phyloP scores from a whole-genome alignment of 2,888 invertebrate genomes.

The Apamea epomidion region DNA sequence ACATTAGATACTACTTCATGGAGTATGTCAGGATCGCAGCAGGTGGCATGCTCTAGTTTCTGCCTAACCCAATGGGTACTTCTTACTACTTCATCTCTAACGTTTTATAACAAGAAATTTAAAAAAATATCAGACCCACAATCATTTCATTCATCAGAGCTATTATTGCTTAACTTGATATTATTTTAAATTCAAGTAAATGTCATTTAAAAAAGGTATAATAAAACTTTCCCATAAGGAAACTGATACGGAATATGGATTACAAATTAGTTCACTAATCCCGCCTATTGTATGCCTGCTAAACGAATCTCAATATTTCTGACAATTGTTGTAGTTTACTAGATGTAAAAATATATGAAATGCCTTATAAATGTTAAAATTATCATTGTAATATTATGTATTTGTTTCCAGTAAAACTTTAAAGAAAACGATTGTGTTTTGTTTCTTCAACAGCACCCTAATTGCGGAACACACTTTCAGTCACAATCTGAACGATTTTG shows the following conservation, averaged over 20 bases:
- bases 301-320: slow-evolving; percentile 59
- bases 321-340: slow-evolving; percentile 60
- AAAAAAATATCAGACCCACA: not conserved
- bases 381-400: slow-evolving; percentile 72
- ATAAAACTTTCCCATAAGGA: not conserved
- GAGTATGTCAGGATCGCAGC: not conserved
- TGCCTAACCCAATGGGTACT: not conserved
- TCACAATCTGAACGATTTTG: no score
- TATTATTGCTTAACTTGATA: slow-evolving; percentile 5
- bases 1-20: not conserved
- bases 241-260: slow-evolving; percentile 3
- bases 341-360: slow-evolving; percentile 65
- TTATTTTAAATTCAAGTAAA: slow-evolving; percentile 1
- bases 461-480: not conserved
- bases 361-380: slow-evolving; percentile 75
- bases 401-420: slow-evolving; percentile 72
- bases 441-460: slow-evolving; percentile 7
- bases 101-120: not conserved
- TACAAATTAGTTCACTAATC: slow-evolving; percentile 35
- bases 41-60: not conserved
- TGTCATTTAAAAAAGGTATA: not conserved
- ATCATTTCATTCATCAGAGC: slow-evolving; percentile 18
- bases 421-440: slow-evolving; percentile 34
- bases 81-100: not conserved
- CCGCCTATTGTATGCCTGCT: slow-evolving; percentile 61